phyloP scores from a whole-genome alignment of 1,140 invertebrate genomes.

The Cyclina sinensis region DNA sequence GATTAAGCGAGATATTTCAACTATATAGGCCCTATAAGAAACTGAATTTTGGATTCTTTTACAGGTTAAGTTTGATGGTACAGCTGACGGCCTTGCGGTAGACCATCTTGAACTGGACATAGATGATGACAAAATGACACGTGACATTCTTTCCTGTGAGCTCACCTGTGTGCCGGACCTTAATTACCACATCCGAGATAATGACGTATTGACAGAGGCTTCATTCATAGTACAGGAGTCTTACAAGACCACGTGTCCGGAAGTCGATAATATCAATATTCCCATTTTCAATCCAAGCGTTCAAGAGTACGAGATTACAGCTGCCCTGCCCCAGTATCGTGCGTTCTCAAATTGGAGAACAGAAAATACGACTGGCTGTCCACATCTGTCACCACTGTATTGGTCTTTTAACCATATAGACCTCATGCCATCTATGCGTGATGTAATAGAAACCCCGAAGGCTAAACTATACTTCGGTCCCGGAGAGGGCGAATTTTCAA shows the following conservation, averaged over 20 bases:
- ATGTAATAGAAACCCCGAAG: conserved; percentile 25
- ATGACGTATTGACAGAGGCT: conserved; percentile 9
- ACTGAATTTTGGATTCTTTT: no score
- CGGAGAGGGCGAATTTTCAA: conserved; percentile 29
- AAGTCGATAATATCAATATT: conserved; percentile 72
- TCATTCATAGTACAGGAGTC: conserved; percentile 65
- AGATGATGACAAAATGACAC: conserved; percentile 36
- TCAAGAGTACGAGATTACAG: conserved; percentile 64
- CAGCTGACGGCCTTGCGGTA: conserved; percentile 53
- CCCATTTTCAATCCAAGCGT: conserved; percentile 67
- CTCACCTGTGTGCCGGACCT: conserved; percentile 49
- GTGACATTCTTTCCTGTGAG: conserved; percentile 55
- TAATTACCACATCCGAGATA: conserved; percentile 28
- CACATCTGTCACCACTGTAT: conserved; percentile 55
- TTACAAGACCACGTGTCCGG: conserved; percentile 66
- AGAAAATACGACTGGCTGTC: conserved; percentile 64
- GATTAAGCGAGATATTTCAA: no score
- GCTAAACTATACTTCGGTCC: conserved; percentile 34
- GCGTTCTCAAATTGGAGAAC: conserved; percentile 64
- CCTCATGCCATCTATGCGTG: not conserved
- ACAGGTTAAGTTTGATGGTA: conserved; percentile 56
- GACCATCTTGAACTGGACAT: conserved; percentile 56
- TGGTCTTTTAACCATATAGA: conserved; percentile 63
- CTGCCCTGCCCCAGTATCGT: conserved; percentile 68
- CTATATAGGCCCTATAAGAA: no score